Evolutionary conservation across 2,113 vertebrate genomes (phyloP).

Genomic region (Agapornis roseicollis): DNA sequence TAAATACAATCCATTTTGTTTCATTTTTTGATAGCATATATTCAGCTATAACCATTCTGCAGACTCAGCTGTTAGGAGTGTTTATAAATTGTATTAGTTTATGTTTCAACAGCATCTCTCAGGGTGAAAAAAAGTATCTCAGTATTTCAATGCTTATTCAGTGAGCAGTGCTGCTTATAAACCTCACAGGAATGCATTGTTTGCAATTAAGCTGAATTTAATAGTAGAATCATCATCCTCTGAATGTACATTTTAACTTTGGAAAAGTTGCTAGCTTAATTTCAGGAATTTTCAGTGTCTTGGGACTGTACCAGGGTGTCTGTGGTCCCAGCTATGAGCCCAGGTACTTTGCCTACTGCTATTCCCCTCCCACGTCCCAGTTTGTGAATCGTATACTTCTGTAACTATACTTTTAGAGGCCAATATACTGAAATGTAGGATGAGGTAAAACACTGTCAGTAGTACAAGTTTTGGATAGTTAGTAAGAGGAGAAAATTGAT

Average conservation of each 20-base stretch:
- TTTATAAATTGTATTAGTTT: neutral
- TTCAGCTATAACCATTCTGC: neutral
- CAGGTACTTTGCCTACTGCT: neutral
- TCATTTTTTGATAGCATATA: neutral
- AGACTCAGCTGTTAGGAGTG: neutral
- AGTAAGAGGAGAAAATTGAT: neutral
- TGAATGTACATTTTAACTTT: neutral
- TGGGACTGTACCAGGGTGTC: neutral
- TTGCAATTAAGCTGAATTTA: neutral
- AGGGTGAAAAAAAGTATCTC: neutral
- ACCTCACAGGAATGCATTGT: neutral
- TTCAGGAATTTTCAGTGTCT: neutral
- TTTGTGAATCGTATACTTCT: neutral
- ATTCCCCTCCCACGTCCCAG: neutral
- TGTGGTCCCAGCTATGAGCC: rapidly evolving
- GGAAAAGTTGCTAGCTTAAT: neutral
- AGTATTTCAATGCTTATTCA: neutral
- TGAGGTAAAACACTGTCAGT: neutral
- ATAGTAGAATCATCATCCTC: neutral
- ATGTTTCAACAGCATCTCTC: neutral
- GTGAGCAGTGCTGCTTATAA: neutral
- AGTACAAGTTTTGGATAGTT: neutral
- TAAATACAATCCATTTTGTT: constrained; percentile 29
- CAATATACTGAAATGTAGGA: neutral
- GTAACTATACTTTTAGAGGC: rapidly evolving